Conservation (phyloP, 2,113 vertebrate genomes). For the Phylloscopus trochilus region DNA sequence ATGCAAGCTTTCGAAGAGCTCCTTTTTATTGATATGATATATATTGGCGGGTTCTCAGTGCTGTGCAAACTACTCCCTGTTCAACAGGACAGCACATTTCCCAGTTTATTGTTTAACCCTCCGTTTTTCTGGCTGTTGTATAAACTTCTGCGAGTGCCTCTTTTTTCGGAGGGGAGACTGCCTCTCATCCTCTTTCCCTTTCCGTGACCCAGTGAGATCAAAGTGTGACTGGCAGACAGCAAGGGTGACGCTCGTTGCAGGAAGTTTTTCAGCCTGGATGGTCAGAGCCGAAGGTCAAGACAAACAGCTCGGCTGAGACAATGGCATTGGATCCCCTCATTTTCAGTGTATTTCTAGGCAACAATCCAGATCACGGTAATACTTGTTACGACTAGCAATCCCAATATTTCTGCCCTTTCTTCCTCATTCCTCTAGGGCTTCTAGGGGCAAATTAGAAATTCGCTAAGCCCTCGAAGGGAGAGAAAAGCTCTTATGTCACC, state of each 20-base stretch:
- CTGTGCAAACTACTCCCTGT: conserved; percentile 40
- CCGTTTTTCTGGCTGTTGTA: not conserved
- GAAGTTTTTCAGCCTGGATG: conserved; percentile 12
- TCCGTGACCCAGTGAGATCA: not conserved
- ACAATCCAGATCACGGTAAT: not conserved
- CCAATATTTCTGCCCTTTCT: not conserved
- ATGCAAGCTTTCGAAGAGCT: conserved; percentile 66
- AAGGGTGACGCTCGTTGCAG: not conserved
- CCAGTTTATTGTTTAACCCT: conserved; percentile 51
- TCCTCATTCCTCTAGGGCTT: conserved; percentile 9
- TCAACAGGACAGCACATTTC: not conserved
- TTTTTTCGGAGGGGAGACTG: not conserved
- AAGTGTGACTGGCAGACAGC: not conserved
- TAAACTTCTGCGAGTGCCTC: not conserved
- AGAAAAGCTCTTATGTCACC: conserved; percentile 31
- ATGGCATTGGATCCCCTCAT: not conserved
- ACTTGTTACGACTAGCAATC: not conserved
- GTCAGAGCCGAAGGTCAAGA: conserved; percentile 39
- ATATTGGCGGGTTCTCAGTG: conserved; percentile 40
- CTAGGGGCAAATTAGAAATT: conserved; percentile 40
- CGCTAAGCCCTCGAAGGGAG: not conserved
- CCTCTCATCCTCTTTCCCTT: not conserved
- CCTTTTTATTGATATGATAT: conserved; percentile 59
- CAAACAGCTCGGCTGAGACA: not conserved
- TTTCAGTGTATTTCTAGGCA: not conserved